Evolutionary conservation across 2,797 vertebrate genomes (phyloP), one percentile per base, ranked within the genome.

Genomic region (Cirrhinus mrigala): DNA sequence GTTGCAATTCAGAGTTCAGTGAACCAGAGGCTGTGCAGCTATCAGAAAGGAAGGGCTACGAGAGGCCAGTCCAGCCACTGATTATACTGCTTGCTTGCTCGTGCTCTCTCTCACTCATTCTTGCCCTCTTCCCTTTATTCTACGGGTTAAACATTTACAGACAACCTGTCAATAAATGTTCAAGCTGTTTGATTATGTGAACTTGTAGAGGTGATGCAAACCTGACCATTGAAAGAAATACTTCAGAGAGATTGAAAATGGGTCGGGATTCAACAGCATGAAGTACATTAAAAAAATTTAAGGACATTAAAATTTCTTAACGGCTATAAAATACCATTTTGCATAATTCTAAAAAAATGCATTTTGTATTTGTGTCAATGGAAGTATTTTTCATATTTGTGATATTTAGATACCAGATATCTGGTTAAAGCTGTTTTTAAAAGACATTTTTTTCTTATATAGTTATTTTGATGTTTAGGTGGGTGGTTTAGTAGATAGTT

Each of bases 101-200:
- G 24, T 80, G 50, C 79, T 85, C 58, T 56, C 56, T n/a, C 44
- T 22, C 68, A 82, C 33, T 79, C 80, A 66, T 64, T 74, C 73
- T 70, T 82, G 77, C 60, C 62, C 74, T 84, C 87, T 82, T 85
- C 50, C 75, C 81, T 85, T 87, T 83, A 86, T 88, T 87, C 56
- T 62, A 16, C 84, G 69, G 85, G 88, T 90, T 79, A 89, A 88
- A 88, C 86, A 88, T 89, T 89, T 81, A 89, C 87, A 86, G 85
- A 74, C 73, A 64, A 66, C 46, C 77, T 79, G 88, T 90, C 86
- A 90, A 89, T 89, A 89, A 90, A 90, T 90, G 88, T 85, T 87
- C 44, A 88, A 74, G 62, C 75, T 81, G 62, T 85, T 87, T 84
- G 87, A 85, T 86, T 68, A 79, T 79, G 86, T 90, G 87, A 88